Base-by-base conservation (phyloP, 2,113 vertebrate genomes). In the Oncorhynchus masou region DNA sequence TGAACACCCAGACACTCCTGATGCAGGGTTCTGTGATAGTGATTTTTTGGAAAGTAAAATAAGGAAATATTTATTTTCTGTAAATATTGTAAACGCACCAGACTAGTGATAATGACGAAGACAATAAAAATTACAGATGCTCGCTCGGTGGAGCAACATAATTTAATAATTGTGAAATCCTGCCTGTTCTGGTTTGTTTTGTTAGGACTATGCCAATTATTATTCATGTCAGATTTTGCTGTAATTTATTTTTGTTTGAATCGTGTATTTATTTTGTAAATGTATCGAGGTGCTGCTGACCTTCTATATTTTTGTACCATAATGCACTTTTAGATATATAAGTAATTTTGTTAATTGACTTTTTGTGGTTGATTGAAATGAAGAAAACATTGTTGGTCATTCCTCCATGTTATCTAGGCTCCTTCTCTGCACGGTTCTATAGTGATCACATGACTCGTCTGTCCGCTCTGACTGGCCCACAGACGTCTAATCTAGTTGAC, bases 251-350 rank as follows among this genome's bases (percentile, higher is more conserved):
- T 25, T 94, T 94, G 93, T 96, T 86, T 94, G 93, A 95, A 93
- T 84, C 88, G 93, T 97, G 94, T 98, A 98, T 98, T 98, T 98
- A 98, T 98, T 98, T 96, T 95, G 94, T 96, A 95, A 96, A 96
- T 92, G 80, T 97, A 95, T 95, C 93, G 94, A 94, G 96, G 96
- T 97, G 96, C 96, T 97, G 97, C 96, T 97, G 96, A 96, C 93
- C 95, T 91, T 95, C 93, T 96, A 93, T 95, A 95, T 93, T 94
- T 96, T 93, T 97, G 95, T 97, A 97, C 97, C 93, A 94, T 98
- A 96, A 95, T 96, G 97, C 97, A 99, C 97, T 99, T 39, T 98
- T 99, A 98, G 94, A 95, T 95, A 95, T 95, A 95, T 96, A 86
- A 89, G 90, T 88, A 74, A 80, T 90, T 82, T 85, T 88, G 88